These are phyloP conservation scores for Argyrosomus regius DNA, from an alignment of 2,797 vertebrate species.

Conservation along the genomic window DNA sequence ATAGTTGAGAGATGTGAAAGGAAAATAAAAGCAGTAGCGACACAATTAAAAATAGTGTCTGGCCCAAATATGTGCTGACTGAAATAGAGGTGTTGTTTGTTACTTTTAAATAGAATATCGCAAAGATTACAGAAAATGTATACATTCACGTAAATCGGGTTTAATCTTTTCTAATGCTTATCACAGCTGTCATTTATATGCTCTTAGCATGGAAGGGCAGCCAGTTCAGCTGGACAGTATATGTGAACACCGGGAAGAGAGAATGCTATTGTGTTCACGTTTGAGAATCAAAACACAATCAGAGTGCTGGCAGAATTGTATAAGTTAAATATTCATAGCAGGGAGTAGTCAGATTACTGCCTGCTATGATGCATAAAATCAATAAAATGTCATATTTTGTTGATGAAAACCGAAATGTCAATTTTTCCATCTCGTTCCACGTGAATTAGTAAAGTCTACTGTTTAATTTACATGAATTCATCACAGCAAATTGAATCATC, in stretches of 20 bases:
- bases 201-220: slow-evolving; percentile 60
- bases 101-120: slow-evolving; percentile 52
- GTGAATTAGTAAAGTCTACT: background rate
- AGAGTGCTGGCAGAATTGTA: slow-evolving; percentile 15
- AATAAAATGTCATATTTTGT: slow-evolving; percentile 7
- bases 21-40: slow-evolving; percentile 39
- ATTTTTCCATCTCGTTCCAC: background rate
- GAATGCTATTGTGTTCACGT: slow-evolving; percentile 26
- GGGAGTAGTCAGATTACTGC: slow-evolving; percentile 22
- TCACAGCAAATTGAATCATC: slow-evolving; percentile 4
- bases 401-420: slow-evolving; percentile 27
- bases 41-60: background rate
- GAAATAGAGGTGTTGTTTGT: slow-evolving; percentile 67
- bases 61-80: background rate
- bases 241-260: slow-evolving; percentile 34
- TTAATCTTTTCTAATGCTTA: slow-evolving; percentile 79
- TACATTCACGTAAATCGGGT: slow-evolving; percentile 64
- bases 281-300: slow-evolving; percentile 46
- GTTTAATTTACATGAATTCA: slow-evolving; percentile 14
- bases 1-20: slow-evolving; percentile 10
- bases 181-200: slow-evolving; percentile 80
- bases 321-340: background rate
- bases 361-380: slow-evolving; percentile 7
- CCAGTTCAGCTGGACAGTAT: slow-evolving; percentile 53
- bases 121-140: slow-evolving; percentile 75